These are phyloP conservation scores for Pandemis cinnamomeana DNA, from an alignment of 2,888 invertebrate species.

Conservation along the genomic window DNA sequence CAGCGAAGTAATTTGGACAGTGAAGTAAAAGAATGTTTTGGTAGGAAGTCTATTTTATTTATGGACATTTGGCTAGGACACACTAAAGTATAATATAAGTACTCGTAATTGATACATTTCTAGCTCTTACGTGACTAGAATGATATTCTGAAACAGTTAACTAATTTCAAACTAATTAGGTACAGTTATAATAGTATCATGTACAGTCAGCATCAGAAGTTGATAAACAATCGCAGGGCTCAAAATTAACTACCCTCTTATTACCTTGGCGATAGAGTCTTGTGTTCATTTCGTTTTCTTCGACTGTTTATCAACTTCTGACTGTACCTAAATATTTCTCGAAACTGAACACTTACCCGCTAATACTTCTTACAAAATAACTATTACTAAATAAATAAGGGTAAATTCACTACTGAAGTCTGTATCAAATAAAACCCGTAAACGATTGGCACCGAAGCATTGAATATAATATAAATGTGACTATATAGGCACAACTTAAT, in stretches of 20 bases:
- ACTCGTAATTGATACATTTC: conserved; percentile 21
- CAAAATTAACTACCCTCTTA: too few relatives aligned
- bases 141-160: conserved; percentile 47
- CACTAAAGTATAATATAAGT: conserved; percentile 42
- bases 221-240: too few relatives aligned
- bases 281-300: too few relatives aligned
- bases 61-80: conserved; percentile 49
- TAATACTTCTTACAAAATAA: conserved; percentile 27
- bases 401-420: neutral
- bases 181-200: conserved; percentile 28
- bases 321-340: conserved; percentile 1
- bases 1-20: neutral
- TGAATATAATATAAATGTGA: conserved; percentile 11
- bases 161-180: conserved; percentile 26
- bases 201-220: neutral
- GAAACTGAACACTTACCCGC: conserved; percentile 18
- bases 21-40: conserved; percentile 16
- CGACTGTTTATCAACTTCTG: too few relatives aligned
- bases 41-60: conserved; percentile 57
- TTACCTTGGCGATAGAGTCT: too few relatives aligned
- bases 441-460: conserved; percentile 29
- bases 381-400: conserved; percentile 14
- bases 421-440: conserved; percentile 37
- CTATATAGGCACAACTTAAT: conserved; percentile 10
- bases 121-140: conserved; percentile 59